These are phyloP conservation scores for Dinocampus coccinellae DNA, from an alignment of 2,888 invertebrate species.

Conservation along the genomic window DNA sequence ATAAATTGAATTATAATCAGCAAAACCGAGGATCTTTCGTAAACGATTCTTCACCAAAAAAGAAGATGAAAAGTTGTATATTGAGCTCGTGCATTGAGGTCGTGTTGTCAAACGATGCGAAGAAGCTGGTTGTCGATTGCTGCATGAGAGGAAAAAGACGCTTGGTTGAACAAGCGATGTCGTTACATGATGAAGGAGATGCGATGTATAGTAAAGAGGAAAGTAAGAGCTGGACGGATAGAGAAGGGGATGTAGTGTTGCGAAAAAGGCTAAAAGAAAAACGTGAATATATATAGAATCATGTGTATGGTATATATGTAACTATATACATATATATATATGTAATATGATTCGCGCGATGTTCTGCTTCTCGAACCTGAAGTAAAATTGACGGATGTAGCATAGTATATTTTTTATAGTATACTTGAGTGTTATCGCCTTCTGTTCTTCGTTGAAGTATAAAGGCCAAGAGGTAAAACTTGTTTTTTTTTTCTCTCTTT, in stretches of 20 bases:
- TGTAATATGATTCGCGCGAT: neutral
- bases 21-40: slow-evolving; percentile 12
- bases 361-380: slow-evolving; percentile 22
- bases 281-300: neutral
- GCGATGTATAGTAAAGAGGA: neutral
- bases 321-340: neutral
- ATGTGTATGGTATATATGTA: neutral
- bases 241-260: too few species aligned
- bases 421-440: slow-evolving; percentile 43
- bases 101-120: slow-evolving; percentile 19
- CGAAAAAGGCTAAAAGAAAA: too few species aligned
- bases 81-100: neutral
- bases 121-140: slow-evolving; percentile 8
- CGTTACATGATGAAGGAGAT: slow-evolving; percentile 11
- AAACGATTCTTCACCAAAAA: neutral
- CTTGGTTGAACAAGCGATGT: slow-evolving; percentile 25
- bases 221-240: neutral
- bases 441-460: slow-evolving; percentile 26
- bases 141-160: slow-evolving; percentile 6
- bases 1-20: slow-evolving; percentile 37
- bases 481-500: slow-evolving; percentile 19
- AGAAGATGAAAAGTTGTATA: neutral
- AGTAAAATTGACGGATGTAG: slow-evolving; percentile 31
- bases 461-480: slow-evolving; percentile 18
- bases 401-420: slow-evolving; percentile 41